A percentile compares a stretch with the other conserved stretches of the same genome.
Conservation (phyloP, 2,888 invertebrate genomes). For the Ypsolopha sequella region DNA sequence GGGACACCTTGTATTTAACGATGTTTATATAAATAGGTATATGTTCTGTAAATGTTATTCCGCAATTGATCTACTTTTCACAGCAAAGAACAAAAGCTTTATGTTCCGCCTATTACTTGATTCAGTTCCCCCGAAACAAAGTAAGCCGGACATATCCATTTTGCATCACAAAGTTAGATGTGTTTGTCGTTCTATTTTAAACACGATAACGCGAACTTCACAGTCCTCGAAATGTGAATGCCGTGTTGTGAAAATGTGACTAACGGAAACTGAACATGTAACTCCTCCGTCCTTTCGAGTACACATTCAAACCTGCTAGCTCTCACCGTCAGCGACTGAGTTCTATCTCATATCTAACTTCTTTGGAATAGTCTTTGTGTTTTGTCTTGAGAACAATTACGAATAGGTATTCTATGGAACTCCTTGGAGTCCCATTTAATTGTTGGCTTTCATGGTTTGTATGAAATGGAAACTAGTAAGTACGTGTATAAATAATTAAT, state of each 20-base stretch:
- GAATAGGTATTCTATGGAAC: no score
- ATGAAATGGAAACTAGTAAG: no score
- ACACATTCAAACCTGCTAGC: slow-evolving; percentile 22
- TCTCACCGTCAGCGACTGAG: neutral
- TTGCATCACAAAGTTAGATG: slow-evolving; percentile 67
- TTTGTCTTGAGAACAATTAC: no score
- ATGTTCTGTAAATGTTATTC: no score
- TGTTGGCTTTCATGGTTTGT: no score
- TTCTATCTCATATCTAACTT: neutral
- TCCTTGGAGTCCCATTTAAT: no score
- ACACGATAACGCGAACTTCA: slow-evolving; percentile 68
- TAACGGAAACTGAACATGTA: slow-evolving; percentile 68
- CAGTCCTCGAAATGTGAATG: slow-evolving; percentile 69
- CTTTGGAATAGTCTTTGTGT: neutral
- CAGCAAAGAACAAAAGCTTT: no score
- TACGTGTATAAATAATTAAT: no score
- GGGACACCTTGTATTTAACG: no score
- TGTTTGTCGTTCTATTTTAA: slow-evolving; percentile 67
- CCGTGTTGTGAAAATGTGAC: slow-evolving; percentile 70
- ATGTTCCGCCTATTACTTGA: slow-evolving; percentile 6
- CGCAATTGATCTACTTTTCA: no score
- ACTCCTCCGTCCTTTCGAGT: slow-evolving; percentile 50
- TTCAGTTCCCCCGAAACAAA: slow-evolving; percentile 23
- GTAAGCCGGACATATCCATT: slow-evolving; percentile 46
- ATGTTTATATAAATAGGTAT: no score